phyloP scores from a whole-genome alignment of 1,140 invertebrate species.

The Pogonognathellus flavescens region DNA sequence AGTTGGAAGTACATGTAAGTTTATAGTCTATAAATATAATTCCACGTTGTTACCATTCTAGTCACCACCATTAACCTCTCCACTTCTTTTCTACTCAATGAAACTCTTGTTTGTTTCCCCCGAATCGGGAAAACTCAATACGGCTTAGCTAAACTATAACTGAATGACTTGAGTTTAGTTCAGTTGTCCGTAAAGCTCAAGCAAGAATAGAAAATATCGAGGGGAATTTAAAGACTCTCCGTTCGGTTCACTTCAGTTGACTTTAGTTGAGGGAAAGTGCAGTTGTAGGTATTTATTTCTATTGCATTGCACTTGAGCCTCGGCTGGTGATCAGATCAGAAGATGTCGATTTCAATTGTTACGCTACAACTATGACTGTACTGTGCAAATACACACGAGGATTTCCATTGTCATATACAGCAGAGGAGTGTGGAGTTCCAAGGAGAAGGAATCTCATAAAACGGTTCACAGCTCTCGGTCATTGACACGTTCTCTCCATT shows the following conservation, averaged over 20 bases:
- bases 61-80: slow-evolving; percentile 9
- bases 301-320: slow-evolving; percentile 42
- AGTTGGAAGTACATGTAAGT: neutral
- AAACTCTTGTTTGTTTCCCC: slow-evolving; percentile 43
- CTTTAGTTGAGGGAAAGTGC: slow-evolving; percentile 43
- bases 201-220: slow-evolving; percentile 2
- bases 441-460: slow-evolving; percentile 58
- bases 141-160: slow-evolving; percentile 13
- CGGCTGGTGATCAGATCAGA: slow-evolving; percentile 29
- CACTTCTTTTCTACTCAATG: slow-evolving; percentile 23
- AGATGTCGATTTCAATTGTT: slow-evolving; percentile 4
- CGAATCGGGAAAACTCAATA: slow-evolving; percentile 39
- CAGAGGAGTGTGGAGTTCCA: no score
- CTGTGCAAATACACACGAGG: neutral
- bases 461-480: slow-evolving; percentile 57
- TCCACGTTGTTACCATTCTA: slow-evolving; percentile 32
- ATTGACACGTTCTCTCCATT: slow-evolving; percentile 55
- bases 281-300: slow-evolving; percentile 32
- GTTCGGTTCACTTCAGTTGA: slow-evolving; percentile 23
- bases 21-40: slow-evolving; percentile 38
- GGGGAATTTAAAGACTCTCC: slow-evolving; percentile 25
- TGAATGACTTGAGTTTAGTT: slow-evolving; percentile 6
- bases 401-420: neutral
- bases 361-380: neutral
- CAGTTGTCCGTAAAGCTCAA: slow-evolving; percentile 11